A percentile compares a stretch with the other conserved stretches of the same genome.
Conservation (phyloP, 53 echinoderm and acorn worm species). For the Antedon mediterranea region DNA sequence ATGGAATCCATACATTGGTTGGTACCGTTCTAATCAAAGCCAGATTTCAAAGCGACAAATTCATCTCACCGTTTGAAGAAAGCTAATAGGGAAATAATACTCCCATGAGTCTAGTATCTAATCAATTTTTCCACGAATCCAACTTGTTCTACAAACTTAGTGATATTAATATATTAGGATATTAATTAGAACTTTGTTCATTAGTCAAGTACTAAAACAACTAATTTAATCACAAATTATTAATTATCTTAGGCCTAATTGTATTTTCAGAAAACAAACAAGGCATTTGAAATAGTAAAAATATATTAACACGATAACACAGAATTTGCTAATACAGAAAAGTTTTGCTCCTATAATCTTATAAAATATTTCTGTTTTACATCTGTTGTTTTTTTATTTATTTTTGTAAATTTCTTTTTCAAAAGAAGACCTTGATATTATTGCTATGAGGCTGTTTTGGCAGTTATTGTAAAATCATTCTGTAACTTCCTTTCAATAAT, state of each 20-base stretch:
- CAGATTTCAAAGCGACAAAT: neutral
- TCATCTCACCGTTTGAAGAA: neutral
- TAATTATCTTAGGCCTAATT: too few species aligned
- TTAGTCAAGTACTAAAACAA: neutral
- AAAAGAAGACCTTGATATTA: neutral
- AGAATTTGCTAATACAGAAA: too few species aligned
- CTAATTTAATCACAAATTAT: too few species aligned
- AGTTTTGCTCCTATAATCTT: too few species aligned
- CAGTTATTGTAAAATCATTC: neutral
- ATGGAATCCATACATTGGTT: neutral
- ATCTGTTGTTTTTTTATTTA: too few species aligned
- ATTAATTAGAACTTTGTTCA: neutral
- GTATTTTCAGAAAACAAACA: too few species aligned
- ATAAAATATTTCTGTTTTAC: too few species aligned
- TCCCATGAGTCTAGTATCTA: neutral
- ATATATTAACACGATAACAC: too few species aligned
- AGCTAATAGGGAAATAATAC: neutral
- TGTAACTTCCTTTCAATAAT: neutral
- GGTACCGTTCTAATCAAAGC: neutral
- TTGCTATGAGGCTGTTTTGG: neutral
- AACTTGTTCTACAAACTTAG: neutral
- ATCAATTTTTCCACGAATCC: neutral
- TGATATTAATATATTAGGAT: too few species aligned
- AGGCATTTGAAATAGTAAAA: too few species aligned
- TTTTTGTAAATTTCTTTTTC: neutral